phyloP scores from a whole-genome alignment of 2,888 invertebrate genomes.

The Morpho achilles region DNA sequence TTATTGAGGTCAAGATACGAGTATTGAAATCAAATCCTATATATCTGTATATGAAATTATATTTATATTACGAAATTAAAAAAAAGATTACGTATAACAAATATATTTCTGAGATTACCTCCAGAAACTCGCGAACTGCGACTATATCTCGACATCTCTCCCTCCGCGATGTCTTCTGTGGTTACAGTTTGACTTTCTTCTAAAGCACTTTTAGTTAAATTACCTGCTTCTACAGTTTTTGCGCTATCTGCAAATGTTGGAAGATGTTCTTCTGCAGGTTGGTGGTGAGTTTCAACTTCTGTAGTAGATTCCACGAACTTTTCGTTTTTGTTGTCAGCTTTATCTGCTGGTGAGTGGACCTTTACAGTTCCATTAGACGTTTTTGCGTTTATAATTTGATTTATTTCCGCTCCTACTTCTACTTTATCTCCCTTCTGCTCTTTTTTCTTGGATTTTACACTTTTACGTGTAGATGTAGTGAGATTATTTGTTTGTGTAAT shows the following conservation, averaged over 20 bases:
- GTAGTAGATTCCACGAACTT: conserved; percentile 2
- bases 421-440: too few species aligned
- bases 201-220: conserved; percentile 21
- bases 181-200: conserved; percentile 63
- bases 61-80: too few species aligned
- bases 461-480: conserved; percentile 13
- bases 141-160: conserved; percentile 80
- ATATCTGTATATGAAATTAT: too few species aligned
- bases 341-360: conserved; percentile 5
- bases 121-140: conserved; percentile 81
- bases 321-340: conserved; percentile 13
- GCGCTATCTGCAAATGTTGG: neutral
- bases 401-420: too few species aligned
- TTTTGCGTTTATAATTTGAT: too few species aligned
- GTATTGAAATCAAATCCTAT: too few species aligned
- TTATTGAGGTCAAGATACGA: too few species aligned
- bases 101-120: conserved; percentile 51
- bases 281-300: neutral
- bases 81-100: too few species aligned
- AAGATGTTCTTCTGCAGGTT: neutral
- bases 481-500: conserved; percentile 1
- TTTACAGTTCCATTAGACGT: too few species aligned
- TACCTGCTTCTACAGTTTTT: conserved; percentile 33
- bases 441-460: conserved; percentile 14
- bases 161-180: conserved; percentile 53